Base-by-base conservation (phyloP, 2,797 vertebrate species). In the Mormyrus proboscirostris region DNA sequence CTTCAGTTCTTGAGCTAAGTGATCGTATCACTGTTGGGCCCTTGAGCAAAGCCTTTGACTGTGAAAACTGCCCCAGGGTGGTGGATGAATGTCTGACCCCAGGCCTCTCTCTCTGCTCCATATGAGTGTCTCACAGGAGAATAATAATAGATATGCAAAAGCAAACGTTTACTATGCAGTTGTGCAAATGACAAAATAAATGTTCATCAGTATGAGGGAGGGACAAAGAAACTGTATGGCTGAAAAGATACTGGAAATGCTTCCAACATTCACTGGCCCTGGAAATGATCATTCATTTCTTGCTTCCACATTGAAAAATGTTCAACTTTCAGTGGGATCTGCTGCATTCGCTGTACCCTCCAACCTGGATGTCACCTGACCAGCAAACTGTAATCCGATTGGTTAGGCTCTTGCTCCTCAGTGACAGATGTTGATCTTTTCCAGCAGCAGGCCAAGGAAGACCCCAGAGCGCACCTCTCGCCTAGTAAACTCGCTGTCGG, bases 401-500 rank as follows among this genome's bases (percentile, higher is more conserved):
- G 55, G 47, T 29, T 4, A 6, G 57, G 7, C 47, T 47, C 47
- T 55, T 73, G 59, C 50, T 69, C 19, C 82, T 89, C 73, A 82
- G 62, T 88, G 90, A 90, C 89, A 89, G 89, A 91, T 90, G 89
- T 89, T 90, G 89, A 91, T 90, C 87, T 82, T 88, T 90, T 89
- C 50, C 89, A 59, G 49, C 53, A 29, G 62, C 29, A 49, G 44
- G 16, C 16, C 65, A n/a, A 49, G 51, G 5, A 51, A 14, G 41
- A 49, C 91, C 90, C 49, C 86, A 33, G 50, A 79, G 90, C 90
- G 29, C 82, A 69, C 82, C 88, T 87, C 82, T 89, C 86, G 49
- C 44, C 90, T 33, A 88, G 76, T 83, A 82, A 69, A 79, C 33
- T 69, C 55, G 86, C 69, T 38, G 88, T 88, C 50, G 14, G 69